Conservation (phyloP, 2,113 vertebrate species). For the Thomomys bottae region DNA sequence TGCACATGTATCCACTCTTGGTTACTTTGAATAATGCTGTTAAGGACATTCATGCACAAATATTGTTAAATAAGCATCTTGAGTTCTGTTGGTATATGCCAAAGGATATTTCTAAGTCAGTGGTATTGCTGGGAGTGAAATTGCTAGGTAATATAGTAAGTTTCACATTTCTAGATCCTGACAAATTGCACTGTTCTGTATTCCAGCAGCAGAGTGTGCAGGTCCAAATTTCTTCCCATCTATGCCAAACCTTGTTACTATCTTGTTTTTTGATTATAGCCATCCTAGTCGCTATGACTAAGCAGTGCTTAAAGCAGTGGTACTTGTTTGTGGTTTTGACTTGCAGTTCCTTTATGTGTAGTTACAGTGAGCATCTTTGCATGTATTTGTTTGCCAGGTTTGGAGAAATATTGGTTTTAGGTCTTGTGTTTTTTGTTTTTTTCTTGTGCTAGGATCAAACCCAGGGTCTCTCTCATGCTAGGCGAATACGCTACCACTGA, state of each 20-base stretch:
- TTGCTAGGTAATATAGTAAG: not conserved
- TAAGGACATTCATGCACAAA: not conserved
- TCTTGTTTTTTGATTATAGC: not conserved
- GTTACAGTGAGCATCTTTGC: conserved; percentile 1
- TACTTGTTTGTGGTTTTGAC: not conserved
- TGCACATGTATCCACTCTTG: not conserved
- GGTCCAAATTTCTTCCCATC: not conserved
- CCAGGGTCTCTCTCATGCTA: not conserved
- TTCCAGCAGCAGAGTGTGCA: not conserved
- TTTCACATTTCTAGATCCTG: not conserved
- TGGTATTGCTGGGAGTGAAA: not conserved
- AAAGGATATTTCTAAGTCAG: too few species aligned
- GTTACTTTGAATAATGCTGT: not conserved
- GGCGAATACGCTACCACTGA: not conserved
- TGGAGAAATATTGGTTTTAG: not conserved
- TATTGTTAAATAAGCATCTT: not conserved
- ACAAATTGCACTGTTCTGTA: not conserved
- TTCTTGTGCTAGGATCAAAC: not conserved
- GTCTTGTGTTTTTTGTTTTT: not conserved
- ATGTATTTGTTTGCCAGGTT: not conserved
- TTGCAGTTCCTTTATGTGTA: not conserved
- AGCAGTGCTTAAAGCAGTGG: too few species aligned
- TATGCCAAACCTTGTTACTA: not conserved
- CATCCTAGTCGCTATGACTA: not conserved
- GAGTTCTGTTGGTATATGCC: not conserved